Conservation (phyloP, 2,113 vertebrate species). For the Tupaia chinensis region DNA sequence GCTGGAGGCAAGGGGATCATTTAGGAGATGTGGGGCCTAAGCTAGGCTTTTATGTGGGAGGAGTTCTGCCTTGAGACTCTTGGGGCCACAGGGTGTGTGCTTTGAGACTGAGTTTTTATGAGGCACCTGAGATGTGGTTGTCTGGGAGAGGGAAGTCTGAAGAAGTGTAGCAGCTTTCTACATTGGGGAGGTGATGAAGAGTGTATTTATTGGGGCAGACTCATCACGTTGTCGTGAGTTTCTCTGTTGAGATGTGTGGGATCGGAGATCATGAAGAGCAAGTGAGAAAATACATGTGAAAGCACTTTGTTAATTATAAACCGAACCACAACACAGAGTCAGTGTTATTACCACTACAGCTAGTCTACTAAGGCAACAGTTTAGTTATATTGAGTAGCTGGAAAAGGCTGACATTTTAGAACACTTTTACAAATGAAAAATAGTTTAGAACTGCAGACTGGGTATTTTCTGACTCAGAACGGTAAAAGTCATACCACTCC, state of each 20-base stretch:
- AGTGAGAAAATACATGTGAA: constrained; percentile 57
- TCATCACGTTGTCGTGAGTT: constrained; percentile 49
- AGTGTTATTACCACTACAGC: constrained; percentile 34
- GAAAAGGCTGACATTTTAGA: constrained; percentile 78
- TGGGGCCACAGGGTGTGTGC: constrained; percentile 78
- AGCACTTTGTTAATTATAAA: constrained; percentile 67
- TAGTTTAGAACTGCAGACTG: constrained; percentile 76
- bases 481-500: constrained; percentile 86
- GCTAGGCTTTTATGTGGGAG: constrained; percentile 74
- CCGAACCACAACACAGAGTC: constrained; percentile 53
- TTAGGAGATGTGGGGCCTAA: constrained; percentile 67
- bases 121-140: constrained; percentile 72
- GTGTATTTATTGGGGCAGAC: constrained; percentile 12
- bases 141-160: constrained; percentile 75
- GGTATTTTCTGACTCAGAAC: constrained; percentile 87
- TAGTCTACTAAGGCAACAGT: constrained; percentile 25
- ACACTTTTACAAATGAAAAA: constrained; percentile 84
- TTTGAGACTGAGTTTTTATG: constrained; percentile 80
- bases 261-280: constrained; percentile 39
- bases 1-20: constrained; percentile 52
- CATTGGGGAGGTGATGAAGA: background rate
- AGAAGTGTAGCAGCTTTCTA: constrained; percentile 67
- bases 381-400: constrained; percentile 62
- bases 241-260: constrained; percentile 68
- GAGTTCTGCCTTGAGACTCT: constrained; percentile 69